Evolutionary conservation across 2,797 vertebrate genomes (phyloP).

Genomic region (Diplodus sargus): DNA sequence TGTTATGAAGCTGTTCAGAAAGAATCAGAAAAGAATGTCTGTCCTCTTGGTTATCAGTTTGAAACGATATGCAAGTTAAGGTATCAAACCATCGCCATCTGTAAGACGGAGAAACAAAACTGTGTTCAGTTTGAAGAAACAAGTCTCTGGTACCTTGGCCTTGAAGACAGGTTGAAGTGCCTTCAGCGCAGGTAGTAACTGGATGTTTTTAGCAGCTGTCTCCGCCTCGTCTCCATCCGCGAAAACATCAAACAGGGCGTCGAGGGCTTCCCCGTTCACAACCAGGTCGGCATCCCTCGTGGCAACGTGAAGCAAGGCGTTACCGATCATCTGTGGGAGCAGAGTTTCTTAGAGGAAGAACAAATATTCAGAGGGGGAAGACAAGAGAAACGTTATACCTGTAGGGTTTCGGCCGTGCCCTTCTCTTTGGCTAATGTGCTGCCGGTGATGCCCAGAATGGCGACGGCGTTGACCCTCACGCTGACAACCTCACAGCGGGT

Average conservation of each 20-base stretch:
- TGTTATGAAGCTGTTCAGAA: neutral
- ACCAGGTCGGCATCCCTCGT: conserved; percentile 90
- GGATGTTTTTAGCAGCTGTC: conserved; percentile 88
- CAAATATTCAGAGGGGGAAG: neutral
- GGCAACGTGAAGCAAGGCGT: conserved; percentile 91
- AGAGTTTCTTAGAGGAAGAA: conserved; percentile 42
- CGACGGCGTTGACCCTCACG: conserved; percentile 92
- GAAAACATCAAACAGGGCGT: conserved; percentile 96
- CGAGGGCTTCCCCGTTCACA: conserved; percentile 94
- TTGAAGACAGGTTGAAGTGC: conserved; percentile 94
- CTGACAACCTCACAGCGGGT: conserved; percentile 87
- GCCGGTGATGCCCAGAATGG: conserved; percentile 96
- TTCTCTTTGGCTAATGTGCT: conserved; percentile 91
- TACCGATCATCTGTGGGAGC: conserved; percentile 90
- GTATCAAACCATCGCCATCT: neutral
- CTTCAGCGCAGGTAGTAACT: conserved; percentile 88
- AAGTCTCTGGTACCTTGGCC: conserved; percentile 86
- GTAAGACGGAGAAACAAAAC: neutral
- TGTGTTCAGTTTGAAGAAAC: neutral
- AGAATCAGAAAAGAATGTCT: neutral
- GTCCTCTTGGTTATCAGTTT: neutral
- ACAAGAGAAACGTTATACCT: conserved; percentile 82
- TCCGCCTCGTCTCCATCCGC: conserved; percentile 96
- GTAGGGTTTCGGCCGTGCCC: conserved; percentile 88
- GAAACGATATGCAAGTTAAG: no score